These are phyloP conservation scores for Xestia sexstrigata DNA, from an alignment of 2,888 invertebrate species.

Conservation along the genomic window DNA sequence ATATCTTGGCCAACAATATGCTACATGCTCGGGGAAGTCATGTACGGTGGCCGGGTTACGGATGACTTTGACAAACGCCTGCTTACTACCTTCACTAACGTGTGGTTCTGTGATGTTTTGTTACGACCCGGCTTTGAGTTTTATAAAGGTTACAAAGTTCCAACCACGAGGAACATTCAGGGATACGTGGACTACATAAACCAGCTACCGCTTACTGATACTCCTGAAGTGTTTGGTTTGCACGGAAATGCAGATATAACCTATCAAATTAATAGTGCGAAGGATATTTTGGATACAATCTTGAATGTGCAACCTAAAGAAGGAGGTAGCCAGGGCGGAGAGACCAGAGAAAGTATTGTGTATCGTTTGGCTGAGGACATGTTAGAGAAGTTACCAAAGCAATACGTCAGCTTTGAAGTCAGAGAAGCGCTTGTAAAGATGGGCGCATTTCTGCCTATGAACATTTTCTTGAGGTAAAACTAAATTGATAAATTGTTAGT, in stretches of 20 bases:
- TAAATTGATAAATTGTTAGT: neutral
- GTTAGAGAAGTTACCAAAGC: conserved; percentile 94
- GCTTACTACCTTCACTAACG: conserved; percentile 97
- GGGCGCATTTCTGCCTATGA: conserved; percentile 98
- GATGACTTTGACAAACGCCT: conserved; percentile 99
- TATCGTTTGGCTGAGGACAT: conserved; percentile 98
- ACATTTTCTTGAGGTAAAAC: conserved; percentile 95
- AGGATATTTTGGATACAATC: conserved; percentile 98
- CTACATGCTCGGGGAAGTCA: conserved; percentile 98
- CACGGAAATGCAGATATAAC: conserved; percentile 99
- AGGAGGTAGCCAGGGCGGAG: conserved; percentile 97
- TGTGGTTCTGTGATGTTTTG: conserved; percentile 98
- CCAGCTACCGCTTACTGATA: conserved; percentile 95
- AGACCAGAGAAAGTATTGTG: conserved; percentile 97
- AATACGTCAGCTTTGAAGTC: conserved; percentile 97
- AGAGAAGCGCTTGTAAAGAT: conserved; percentile 96
- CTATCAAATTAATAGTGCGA: conserved; percentile 99
- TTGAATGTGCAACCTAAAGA: conserved; percentile 99
- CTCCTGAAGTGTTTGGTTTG: conserved; percentile 99
- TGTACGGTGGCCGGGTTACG: conserved; percentile 97
- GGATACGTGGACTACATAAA: conserved; percentile 97
- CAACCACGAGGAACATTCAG: conserved; percentile 94
- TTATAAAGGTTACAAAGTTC: conserved; percentile 98
- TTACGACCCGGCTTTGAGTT: conserved; percentile 97
- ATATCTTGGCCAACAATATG: conserved; percentile 99